These are phyloP conservation scores for Myotis pilosus DNA, from an alignment of 2,797 vertebrate species.

Conservation along the genomic window DNA sequence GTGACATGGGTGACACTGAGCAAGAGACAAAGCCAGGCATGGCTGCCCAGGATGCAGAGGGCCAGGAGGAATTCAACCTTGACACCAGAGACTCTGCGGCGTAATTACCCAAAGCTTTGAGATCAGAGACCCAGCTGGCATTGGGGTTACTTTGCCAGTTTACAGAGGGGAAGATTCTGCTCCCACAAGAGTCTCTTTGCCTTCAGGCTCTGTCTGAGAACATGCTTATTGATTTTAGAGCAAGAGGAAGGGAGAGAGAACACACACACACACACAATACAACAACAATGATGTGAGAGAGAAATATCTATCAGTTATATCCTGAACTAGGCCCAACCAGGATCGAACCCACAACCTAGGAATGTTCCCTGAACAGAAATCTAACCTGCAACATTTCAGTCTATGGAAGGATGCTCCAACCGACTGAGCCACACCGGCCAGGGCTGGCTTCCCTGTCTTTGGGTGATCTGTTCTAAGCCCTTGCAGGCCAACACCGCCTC, in stretches of 20 bases:
- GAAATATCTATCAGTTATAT: not conserved
- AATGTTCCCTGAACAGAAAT: no score
- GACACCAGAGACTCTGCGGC: not conserved
- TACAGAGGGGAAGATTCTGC: not conserved
- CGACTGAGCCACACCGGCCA: not conserved
- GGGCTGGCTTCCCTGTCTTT: not conserved
- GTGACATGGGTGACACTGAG: not conserved
- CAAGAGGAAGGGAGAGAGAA: not conserved
- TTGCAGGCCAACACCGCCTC: not conserved
- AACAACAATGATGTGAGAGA: not conserved
- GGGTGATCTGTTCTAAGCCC: not conserved
- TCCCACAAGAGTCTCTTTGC: not conserved
- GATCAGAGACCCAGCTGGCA: rapidly evolving
- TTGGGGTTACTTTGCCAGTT: not conserved
- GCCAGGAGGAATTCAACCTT: not conserved
- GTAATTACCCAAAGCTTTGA: not conserved
- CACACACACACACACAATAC: not conserved
- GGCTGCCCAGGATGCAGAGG: not conserved
- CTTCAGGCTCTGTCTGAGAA: not conserved
- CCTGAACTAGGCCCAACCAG: no score
- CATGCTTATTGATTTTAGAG: not conserved
- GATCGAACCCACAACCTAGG: no score
- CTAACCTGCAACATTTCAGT: not conserved
- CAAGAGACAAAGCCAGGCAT: not conserved
- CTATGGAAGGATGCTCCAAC: not conserved